phyloP scores from a whole-genome alignment of 2,797 vertebrate species.

The Periparus ater region DNA sequence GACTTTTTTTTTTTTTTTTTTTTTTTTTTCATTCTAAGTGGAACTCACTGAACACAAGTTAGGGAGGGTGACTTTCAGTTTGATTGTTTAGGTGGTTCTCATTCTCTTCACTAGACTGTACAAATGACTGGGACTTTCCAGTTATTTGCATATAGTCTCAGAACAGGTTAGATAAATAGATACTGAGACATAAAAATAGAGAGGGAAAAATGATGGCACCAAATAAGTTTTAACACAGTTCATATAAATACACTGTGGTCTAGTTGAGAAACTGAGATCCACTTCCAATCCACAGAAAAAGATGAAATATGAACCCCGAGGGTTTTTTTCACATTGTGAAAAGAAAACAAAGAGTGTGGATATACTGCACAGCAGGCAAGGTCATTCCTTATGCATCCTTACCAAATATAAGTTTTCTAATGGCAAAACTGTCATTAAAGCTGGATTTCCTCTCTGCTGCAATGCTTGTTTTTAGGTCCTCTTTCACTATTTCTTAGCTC shows the following conservation, averaged over 20 bases:
- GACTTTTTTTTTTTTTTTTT: not conserved
- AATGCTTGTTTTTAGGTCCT: not conserved
- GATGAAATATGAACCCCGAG: not conserved
- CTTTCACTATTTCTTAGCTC: not conserved
- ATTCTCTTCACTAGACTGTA: conserved; percentile 55
- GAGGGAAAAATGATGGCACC: not conserved
- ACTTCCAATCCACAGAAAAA: not conserved
- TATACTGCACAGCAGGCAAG: not conserved
- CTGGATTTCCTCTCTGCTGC: not conserved
- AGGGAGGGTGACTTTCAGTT: conserved; percentile 50
- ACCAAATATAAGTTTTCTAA: not conserved
- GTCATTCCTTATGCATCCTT: not conserved
- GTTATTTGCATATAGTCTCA: conserved; percentile 76
- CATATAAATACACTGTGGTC: not conserved
- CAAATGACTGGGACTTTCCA: conserved; percentile 78
- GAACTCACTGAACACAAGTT: conserved; percentile 15
- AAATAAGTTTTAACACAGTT: not conserved
- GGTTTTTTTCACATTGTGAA: not conserved
- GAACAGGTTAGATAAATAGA: conserved; percentile 68
- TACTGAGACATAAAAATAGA: conserved; percentile 66
- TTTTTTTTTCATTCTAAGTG: not conserved
- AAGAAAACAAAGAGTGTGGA: not conserved
- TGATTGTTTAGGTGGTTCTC: conserved; percentile 52
- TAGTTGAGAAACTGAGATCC: not conserved
- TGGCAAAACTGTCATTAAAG: not conserved